Conservation (phyloP, 2,888 invertebrate species). For the Acleris emargana region DNA sequence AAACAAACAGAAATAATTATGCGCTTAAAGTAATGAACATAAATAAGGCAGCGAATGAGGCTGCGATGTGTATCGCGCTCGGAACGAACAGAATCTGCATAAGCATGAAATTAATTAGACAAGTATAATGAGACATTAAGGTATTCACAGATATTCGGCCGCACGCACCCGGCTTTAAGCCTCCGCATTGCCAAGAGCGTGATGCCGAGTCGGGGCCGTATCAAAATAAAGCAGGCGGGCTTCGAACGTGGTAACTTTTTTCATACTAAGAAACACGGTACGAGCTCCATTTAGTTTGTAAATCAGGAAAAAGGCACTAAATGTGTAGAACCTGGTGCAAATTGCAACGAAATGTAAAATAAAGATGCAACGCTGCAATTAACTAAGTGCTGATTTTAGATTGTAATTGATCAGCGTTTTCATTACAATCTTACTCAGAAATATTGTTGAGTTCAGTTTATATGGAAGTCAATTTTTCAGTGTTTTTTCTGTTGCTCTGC, state of each 20-base stretch:
- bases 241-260: too few relatives aligned
- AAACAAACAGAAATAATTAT: conserved; percentile 36
- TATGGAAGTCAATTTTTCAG: conserved; percentile 14
- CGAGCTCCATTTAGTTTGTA: too few relatives aligned
- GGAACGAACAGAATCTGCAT: conserved; percentile 32
- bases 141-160: conserved; percentile 6
- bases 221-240: too few relatives aligned
- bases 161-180: conserved; percentile 15
- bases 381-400: conserved; percentile 29
- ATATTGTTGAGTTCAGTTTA: conserved; percentile 13
- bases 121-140: conserved; percentile 35
- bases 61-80: conserved; percentile 29
- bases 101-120: conserved; percentile 36
- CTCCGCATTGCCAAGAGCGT: not conserved
- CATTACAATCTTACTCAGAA: conserved; percentile 7
- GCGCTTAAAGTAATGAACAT: conserved; percentile 30
- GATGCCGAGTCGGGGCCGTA: too few relatives aligned
- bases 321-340: not conserved
- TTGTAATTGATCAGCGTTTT: conserved; percentile 24
- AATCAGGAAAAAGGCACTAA: too few relatives aligned
- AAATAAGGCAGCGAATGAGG: conserved; percentile 23
- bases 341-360: not conserved
- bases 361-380: not conserved
- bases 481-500: not conserved
- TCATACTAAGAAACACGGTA: too few relatives aligned